Conservation (phyloP, 2,797 vertebrate species). For the Gila robusta region DNA sequence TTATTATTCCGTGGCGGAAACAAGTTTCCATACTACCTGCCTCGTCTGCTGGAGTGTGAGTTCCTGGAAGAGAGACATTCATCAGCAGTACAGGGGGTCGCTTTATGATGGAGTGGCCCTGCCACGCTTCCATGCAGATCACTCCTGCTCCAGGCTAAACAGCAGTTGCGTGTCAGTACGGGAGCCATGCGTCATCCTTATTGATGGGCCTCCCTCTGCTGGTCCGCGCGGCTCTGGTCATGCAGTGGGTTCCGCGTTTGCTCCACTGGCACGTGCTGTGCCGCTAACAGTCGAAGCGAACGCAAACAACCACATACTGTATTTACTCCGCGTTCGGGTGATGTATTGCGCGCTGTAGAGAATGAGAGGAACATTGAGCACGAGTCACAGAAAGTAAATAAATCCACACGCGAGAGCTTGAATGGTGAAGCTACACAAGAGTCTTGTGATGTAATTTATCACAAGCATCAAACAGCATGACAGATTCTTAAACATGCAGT, state of each 20-base stretch:
- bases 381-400: conserved; percentile 30
- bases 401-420: not conserved
- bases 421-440: conserved; percentile 2
- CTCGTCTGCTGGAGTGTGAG: conserved; percentile 3
- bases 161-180: conserved; percentile 49
- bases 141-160: conserved; percentile 53
- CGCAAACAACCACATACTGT: conserved; percentile 26
- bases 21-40: not conserved
- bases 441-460: not conserved
- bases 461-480: conserved; percentile 9
- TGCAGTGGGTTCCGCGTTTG: not conserved
- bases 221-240: conserved; percentile 29
- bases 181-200: conserved; percentile 59
- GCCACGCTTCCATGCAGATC: conserved; percentile 60
- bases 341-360: conserved; percentile 26
- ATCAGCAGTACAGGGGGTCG: conserved; percentile 47
- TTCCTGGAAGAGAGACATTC: conserved; percentile 47
- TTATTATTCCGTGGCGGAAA: not conserved
- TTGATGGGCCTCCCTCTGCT: conserved; percentile 53
- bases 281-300: not conserved
- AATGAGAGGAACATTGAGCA: conserved; percentile 41
- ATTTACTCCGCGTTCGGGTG: conserved; percentile 20
- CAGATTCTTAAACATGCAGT: not conserved
- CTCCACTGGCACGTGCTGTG: not conserved
- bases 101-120: conserved; percentile 59